Evolutionary conservation across 2,888 invertebrate species (phyloP).

Genomic region (Amblyjoppa fuscipennis): DNA sequence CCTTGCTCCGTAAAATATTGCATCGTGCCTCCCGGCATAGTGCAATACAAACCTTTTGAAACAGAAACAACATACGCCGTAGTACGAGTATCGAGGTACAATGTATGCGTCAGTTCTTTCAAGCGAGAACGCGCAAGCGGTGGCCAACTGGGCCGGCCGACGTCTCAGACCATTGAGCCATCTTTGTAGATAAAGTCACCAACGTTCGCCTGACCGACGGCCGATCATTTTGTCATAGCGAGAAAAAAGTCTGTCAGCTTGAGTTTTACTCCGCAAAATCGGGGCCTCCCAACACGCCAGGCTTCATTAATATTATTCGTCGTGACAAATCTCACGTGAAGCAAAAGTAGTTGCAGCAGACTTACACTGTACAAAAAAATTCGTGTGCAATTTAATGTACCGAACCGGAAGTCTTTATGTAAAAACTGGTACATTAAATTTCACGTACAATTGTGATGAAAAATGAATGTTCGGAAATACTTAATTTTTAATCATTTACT

Average conservation of each 20-base stretch:
- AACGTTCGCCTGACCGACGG: constrained; percentile 37
- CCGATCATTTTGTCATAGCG: constrained; percentile 13
- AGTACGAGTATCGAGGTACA: not conserved
- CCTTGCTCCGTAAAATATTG: not conserved
- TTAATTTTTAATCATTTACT: too few species aligned
- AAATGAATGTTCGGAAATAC: too few species aligned
- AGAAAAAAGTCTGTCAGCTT: not conserved
- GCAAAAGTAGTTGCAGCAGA: too few species aligned
- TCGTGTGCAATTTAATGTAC: too few species aligned
- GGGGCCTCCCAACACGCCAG: not conserved
- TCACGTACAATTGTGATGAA: too few species aligned
- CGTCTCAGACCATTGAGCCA: not conserved
- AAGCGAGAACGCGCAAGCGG: not conserved
- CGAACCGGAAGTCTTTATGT: too few species aligned
- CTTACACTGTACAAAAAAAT: too few species aligned
- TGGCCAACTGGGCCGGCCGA: not conserved
- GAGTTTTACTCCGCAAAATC: constrained; percentile 11
- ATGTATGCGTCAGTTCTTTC: not conserved
- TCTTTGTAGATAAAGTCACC: constrained; percentile 36
- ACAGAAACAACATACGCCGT: not conserved
- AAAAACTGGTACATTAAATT: too few species aligned
- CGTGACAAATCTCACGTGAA: not conserved
- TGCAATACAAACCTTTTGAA: not conserved
- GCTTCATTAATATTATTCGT: not conserved
- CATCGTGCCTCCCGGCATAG: not conserved